A percentile compares a stretch with the other conserved stretches of the same genome.
Conservation (phyloP, 2,113 vertebrate species). For the Sprattus sprattus region DNA sequence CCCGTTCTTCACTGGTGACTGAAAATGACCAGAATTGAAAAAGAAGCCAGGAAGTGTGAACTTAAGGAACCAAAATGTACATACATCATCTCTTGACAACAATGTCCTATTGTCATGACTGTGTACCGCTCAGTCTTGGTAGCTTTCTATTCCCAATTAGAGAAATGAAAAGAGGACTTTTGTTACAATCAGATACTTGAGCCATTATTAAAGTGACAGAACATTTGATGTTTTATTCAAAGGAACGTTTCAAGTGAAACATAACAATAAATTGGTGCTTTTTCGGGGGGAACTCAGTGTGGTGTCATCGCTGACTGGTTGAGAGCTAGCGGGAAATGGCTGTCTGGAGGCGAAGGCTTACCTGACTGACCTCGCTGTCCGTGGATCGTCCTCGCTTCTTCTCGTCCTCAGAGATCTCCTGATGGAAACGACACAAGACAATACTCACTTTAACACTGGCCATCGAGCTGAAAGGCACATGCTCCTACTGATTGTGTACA, state of each 20-base stretch:
- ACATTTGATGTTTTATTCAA: background rate
- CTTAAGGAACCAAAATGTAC: background rate
- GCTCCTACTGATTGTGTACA: background rate
- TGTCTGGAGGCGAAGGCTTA: conserved; percentile 32
- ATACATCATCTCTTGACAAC: background rate
- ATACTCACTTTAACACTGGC: background rate
- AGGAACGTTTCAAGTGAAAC: background rate
- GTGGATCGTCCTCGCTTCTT: conserved; percentile 84
- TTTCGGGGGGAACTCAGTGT: background rate
- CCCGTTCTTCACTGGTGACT: conserved; percentile 90
- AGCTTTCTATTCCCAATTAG: background rate
- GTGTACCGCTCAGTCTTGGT: background rate
- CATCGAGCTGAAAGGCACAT: background rate
- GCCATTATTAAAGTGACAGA: background rate
- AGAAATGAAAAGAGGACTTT: background rate
- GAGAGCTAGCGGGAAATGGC: background rate
- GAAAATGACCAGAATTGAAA: conserved; percentile 12
- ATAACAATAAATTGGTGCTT: background rate
- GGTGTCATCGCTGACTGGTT: background rate
- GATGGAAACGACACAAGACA: background rate
- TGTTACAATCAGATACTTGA: background rate
- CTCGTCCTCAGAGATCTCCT: conserved; percentile 88
- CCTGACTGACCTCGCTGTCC: conserved; percentile 83
- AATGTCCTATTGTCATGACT: background rate
- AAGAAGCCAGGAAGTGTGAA: background rate